A percentile compares a stretch with the other conserved stretches of the same genome.
Conservation (phyloP, 2,888 invertebrate species). For the Tetragnatha montana region DNA sequence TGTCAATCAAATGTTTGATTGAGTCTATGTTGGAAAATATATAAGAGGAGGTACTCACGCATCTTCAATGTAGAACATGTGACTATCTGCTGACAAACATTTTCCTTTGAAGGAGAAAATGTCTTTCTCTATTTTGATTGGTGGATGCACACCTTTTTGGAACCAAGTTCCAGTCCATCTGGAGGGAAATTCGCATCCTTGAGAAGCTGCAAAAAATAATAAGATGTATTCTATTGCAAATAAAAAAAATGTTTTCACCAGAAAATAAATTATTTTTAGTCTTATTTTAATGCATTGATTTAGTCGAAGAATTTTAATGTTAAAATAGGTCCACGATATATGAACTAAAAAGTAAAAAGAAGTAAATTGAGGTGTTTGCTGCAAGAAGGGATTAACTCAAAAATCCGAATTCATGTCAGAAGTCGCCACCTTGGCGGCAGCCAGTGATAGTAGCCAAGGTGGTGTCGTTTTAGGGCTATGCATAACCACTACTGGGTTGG, state of each 20-base stretch:
- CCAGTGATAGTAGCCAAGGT: too few relatives aligned
- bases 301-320: too few relatives aligned
- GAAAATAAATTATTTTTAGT: not conserved
- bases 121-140: conserved; percentile 70
- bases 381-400: too few relatives aligned
- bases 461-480: too few relatives aligned
- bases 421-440: too few relatives aligned
- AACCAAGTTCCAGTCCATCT: conserved; percentile 72
- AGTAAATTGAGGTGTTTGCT: too few relatives aligned
- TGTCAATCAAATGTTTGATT: not conserved
- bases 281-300: too few relatives aligned
- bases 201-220: conserved; percentile 44
- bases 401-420: too few relatives aligned
- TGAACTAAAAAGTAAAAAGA: too few relatives aligned
- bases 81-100: conserved; percentile 69
- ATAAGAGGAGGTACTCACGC: conserved; percentile 53
- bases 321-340: too few relatives aligned
- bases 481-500: too few relatives aligned
- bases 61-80: conserved; percentile 72
- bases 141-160: conserved; percentile 72
- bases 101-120: conserved; percentile 72
- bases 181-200: conserved; percentile 71
- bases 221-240: not conserved
- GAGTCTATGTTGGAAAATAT: not conserved
- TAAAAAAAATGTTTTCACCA: not conserved